Evolutionary conservation across 2,888 invertebrate genomes (phyloP).

Genomic region (Heliconius charithonia): DNA sequence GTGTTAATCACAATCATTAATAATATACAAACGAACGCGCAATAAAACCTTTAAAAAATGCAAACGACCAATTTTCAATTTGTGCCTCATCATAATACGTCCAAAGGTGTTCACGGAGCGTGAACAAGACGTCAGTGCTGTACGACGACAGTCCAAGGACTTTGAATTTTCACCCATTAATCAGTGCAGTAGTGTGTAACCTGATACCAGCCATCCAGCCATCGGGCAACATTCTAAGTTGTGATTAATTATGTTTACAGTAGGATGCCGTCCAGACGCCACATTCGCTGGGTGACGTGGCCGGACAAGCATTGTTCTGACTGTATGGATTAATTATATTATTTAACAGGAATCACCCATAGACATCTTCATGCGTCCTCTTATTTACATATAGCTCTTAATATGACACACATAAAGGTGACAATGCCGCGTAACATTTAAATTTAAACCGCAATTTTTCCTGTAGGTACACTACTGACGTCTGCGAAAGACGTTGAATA

Average conservation of each 20-base stretch:
- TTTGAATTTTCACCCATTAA: slow-evolving; percentile 47
- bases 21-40: background rate
- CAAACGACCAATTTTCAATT: background rate
- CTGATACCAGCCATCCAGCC: slow-evolving; percentile 42
- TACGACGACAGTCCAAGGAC: slow-evolving; percentile 34
- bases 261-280: slow-evolving; percentile 73
- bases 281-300: slow-evolving; percentile 64
- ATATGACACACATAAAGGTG: slow-evolving; percentile 24
- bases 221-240: slow-evolving; percentile 42
- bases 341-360: slow-evolving; percentile 48
- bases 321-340: slow-evolving; percentile 49
- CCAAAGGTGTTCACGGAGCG: slow-evolving; percentile 3
- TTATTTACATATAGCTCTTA: slow-evolving; percentile 24
- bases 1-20: background rate
- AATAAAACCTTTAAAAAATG: background rate
- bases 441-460: slow-evolving; percentile 32
- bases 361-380: slow-evolving; percentile 24
- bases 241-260: slow-evolving; percentile 62
- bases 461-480: slow-evolving; percentile 33
- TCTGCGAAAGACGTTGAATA: slow-evolving; percentile 38
- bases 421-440: background rate
- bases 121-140: slow-evolving; percentile 43
- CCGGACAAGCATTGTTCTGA: slow-evolving; percentile 68
- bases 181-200: slow-evolving; percentile 45
- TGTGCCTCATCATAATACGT: background rate